Conservation (phyloP, 1,140 invertebrate species). For the Brachionus koreanus region DNA sequence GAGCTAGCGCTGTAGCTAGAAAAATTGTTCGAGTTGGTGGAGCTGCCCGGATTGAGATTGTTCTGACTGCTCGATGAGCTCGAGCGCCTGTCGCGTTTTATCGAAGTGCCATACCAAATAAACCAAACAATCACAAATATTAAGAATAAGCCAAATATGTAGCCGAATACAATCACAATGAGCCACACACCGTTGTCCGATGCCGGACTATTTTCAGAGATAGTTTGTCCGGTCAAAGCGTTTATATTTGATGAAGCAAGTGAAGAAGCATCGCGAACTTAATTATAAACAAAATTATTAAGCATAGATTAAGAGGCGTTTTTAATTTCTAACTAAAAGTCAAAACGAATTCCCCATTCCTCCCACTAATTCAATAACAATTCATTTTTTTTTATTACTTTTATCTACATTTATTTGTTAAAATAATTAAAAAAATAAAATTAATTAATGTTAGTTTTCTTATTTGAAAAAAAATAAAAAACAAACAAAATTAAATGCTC, state of each 20-base stretch:
- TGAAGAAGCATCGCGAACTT: slow-evolving; percentile 24
- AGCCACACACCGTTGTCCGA: slow-evolving; percentile 34
- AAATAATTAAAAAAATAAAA: slow-evolving; percentile 25
- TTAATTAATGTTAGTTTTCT: background rate
- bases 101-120: slow-evolving; percentile 44
- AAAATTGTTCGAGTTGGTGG: slow-evolving; percentile 23
- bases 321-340: background rate
- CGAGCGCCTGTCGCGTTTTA: background rate
- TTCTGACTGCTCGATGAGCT: slow-evolving; percentile 28
- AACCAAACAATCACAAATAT: slow-evolving; percentile 42
- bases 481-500: background rate
- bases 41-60: background rate
- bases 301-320: background rate
- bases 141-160: slow-evolving; percentile 40
- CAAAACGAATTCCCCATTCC: background rate
- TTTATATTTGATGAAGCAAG: background rate
- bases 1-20: slow-evolving; percentile 1
- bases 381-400: background rate
- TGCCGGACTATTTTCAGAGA: background rate
- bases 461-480: background rate
- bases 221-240: background rate
- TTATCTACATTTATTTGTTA: slow-evolving; percentile 18
- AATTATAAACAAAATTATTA: background rate
- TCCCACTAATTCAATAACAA: too few relatives aligned
- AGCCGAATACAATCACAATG: slow-evolving; percentile 43